These are phyloP conservation scores for Clarias magur DNA, from an alignment of 2,113 vertebrate genomes.

Conservation along the genomic window DNA sequence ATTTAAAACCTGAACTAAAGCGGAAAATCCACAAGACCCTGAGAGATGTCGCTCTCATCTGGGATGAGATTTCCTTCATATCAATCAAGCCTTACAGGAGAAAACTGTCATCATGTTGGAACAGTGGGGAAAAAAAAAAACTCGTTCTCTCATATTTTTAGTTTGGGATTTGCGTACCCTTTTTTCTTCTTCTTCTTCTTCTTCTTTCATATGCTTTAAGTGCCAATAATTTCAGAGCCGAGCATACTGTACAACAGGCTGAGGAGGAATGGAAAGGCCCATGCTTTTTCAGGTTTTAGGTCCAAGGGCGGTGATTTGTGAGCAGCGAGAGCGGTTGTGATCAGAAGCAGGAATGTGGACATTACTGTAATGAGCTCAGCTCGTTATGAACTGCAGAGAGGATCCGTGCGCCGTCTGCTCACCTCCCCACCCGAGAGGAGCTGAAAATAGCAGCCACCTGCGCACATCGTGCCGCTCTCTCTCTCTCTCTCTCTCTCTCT, in stretches of 20 bases:
- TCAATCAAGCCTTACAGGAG: not conserved
- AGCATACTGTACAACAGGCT: not conserved
- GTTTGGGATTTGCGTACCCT: not conserved
- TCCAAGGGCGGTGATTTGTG: not conserved
- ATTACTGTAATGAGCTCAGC: constrained; percentile 22
- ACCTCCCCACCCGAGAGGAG: constrained; percentile 59
- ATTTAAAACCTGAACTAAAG: not conserved
- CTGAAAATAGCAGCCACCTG: constrained; percentile 65
- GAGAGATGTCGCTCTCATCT: not conserved
- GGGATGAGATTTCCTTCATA: not conserved
- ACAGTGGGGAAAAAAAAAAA: too few relatives aligned
- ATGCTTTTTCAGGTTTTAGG: not conserved
- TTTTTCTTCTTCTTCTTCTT: too few relatives aligned
- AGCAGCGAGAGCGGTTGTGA: not conserved
- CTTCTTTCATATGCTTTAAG: not conserved
- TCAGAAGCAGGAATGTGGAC: constrained; percentile 14
- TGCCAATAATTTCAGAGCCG: not conserved
- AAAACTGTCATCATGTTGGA: not conserved
- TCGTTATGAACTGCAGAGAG: constrained; percentile 23
- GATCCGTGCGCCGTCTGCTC: constrained; percentile 52
- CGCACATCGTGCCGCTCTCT: constrained; percentile 50
- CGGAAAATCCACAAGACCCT: not conserved
- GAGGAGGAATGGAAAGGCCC: not conserved
- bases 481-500: constrained; percentile 8
- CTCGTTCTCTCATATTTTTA: not conserved